Conservation (phyloP, 2,888 invertebrate genomes). For the Stenolophus ochropezus region DNA sequence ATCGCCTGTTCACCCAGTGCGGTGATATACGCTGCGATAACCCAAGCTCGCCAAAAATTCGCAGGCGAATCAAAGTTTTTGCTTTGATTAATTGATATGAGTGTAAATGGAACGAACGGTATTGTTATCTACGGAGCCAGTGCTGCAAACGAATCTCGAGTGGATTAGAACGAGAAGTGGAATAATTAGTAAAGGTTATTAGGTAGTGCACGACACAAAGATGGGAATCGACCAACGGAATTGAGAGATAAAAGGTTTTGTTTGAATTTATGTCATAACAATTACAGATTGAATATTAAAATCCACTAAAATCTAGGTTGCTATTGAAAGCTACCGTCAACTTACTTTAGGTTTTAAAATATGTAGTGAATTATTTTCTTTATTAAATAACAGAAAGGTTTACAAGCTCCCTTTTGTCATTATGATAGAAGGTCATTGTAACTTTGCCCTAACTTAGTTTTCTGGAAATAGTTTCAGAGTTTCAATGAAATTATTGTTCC, state of each 20-base stretch:
- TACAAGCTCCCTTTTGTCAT: no score
- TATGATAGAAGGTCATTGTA: no score
- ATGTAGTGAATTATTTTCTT: no score
- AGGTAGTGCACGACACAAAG: not conserved
- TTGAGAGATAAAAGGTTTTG: not conserved
- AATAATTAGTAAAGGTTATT: slow-evolving; percentile 3
- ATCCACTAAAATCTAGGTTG: not conserved
- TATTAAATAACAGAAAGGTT: no score
- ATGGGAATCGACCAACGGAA: not conserved
- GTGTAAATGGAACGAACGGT: slow-evolving; percentile 56
- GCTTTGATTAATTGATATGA: slow-evolving; percentile 54
- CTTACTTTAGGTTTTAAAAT: no score
- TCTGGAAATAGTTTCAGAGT: no score
- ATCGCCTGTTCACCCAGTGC: not conserved
- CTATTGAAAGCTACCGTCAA: no score
- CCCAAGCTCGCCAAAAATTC: slow-evolving; percentile 40
- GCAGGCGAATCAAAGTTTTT: slow-evolving; percentile 41
- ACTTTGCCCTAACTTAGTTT: no score
- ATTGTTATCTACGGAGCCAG: slow-evolving; percentile 44
- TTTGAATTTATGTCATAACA: not conserved
- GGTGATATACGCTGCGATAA: slow-evolving; percentile 51
- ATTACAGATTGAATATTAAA: not conserved
- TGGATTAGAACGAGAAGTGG: not conserved
- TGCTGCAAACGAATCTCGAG: slow-evolving; percentile 9
- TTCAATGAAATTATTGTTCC: no score